A percentile compares a stretch with the other conserved stretches of the same genome.
phyloP scores from a whole-genome alignment of 1,140 invertebrate species.

The Protaetia brevitarsis region DNA sequence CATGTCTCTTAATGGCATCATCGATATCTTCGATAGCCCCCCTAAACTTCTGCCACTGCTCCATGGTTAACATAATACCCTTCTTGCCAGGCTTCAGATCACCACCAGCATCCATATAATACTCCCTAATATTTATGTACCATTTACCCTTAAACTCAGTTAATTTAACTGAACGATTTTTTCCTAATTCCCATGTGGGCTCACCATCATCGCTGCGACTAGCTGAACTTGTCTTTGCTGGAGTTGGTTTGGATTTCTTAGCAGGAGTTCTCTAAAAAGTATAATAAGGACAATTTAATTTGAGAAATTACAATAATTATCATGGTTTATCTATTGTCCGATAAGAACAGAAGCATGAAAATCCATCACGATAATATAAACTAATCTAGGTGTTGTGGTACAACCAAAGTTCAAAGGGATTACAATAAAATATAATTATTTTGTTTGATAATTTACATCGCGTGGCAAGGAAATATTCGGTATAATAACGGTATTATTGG shows the following conservation, averaged over 20 bases:
- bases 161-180: conserved; percentile 66
- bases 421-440: no score
- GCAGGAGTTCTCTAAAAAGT: conserved; percentile 36
- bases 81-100: conserved; percentile 81
- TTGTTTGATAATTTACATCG: no score
- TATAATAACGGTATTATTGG: neutral
- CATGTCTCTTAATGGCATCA: conserved; percentile 55
- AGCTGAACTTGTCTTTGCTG: conserved; percentile 36
- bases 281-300: conserved; percentile 18
- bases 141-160: conserved; percentile 79
- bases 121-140: conserved; percentile 82
- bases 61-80: conserved; percentile 69
- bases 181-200: conserved; percentile 61
- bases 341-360: no score
- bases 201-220: conserved; percentile 42
- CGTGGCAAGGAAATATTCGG: no score
- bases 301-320: no score
- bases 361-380: no score
- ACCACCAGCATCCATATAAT: conserved; percentile 69
- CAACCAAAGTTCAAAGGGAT: no score
- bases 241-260: conserved; percentile 40
- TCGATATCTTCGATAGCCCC: conserved; percentile 68
- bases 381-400: no score
- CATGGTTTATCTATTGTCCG: no score
- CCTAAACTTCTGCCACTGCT: conserved; percentile 73